These are phyloP conservation scores for Arizona elegans DNA, from an alignment of 2,113 vertebrate genomes.

Conservation along the genomic window DNA sequence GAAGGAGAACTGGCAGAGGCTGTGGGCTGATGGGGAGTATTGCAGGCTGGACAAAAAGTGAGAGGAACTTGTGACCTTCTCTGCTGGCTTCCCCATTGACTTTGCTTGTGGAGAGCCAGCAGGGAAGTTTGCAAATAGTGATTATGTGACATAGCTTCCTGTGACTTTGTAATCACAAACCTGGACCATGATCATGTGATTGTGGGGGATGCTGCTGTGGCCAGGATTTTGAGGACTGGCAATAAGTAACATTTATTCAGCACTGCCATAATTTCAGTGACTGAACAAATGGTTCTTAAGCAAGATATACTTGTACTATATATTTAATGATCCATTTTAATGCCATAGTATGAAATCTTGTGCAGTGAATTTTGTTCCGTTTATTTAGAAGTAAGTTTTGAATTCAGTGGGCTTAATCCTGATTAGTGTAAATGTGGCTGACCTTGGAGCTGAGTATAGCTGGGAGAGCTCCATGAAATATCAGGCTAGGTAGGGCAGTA, in stretches of 20 bases:
- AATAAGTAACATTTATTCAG: neutral
- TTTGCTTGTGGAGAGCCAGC: neutral
- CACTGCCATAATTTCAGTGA: neutral
- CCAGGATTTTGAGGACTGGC: neutral
- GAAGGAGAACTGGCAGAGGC: neutral
- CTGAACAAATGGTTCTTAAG: neutral
- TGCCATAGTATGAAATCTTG: neutral
- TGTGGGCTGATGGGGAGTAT: neutral
- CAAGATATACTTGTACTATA: constrained; percentile 5
- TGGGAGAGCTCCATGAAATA: neutral
- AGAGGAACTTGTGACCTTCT: neutral
- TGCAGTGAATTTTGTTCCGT: neutral
- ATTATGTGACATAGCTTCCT: neutral
- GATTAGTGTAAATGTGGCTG: neutral
- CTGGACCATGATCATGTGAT: neutral
- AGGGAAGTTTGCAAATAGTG: neutral
- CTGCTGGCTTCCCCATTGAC: neutral
- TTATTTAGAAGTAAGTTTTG: neutral
- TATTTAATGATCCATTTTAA: constrained; percentile 25
- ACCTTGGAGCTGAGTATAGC: neutral
- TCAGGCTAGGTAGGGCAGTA: neutral
- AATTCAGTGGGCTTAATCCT: neutral
- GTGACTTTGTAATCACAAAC: neutral
- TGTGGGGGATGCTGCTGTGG: neutral
- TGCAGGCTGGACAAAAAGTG: neutral